Conservation (phyloP, 2,113 vertebrate genomes). For the Chloebia gouldiae region DNA sequence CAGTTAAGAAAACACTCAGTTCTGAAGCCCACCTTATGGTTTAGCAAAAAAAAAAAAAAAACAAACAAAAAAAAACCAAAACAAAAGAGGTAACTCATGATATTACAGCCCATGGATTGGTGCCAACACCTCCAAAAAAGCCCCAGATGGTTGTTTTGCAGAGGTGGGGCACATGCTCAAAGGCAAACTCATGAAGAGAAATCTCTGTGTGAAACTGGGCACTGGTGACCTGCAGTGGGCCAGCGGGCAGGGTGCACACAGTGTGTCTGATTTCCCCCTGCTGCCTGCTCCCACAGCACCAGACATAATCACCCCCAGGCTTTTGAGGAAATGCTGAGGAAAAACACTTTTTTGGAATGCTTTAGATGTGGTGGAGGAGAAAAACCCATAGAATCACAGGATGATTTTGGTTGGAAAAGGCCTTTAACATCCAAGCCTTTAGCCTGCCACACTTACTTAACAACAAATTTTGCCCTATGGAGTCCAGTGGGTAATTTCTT, state of each 20-base stretch:
- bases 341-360: background rate
- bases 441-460: background rate
- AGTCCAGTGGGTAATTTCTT: background rate
- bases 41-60: background rate
- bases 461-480: background rate
- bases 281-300: background rate
- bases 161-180: background rate
- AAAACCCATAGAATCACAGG: background rate
- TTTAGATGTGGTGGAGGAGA: background rate
- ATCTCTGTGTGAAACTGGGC: background rate
- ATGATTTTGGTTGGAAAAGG: background rate
- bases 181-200: background rate
- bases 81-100: background rate
- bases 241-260: background rate
- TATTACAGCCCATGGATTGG: background rate
- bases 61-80: no score
- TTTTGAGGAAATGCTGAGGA: background rate
- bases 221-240: background rate
- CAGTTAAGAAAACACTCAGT: background rate
- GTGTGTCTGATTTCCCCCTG: rapidly evolving
- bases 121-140: background rate
- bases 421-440: background rate
- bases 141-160: background rate
- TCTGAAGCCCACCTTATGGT: background rate
- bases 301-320: background rate